These are phyloP conservation scores for Acrocephalus arundinaceus DNA, from an alignment of 2,113 vertebrate species.

Conservation along the genomic window DNA sequence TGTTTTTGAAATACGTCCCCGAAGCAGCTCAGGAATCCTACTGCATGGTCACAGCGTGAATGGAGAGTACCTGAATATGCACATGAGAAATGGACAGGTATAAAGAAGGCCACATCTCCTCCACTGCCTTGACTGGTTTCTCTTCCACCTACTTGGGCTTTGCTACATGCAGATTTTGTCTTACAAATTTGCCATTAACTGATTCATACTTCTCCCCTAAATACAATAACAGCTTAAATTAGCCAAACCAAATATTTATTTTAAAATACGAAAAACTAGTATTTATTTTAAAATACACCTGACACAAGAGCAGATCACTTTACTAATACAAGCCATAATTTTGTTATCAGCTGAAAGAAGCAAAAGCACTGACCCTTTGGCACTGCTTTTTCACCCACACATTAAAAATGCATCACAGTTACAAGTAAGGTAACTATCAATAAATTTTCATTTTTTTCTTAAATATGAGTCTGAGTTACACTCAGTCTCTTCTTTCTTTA, in stretches of 20 bases:
- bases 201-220: neutral
- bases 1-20: conserved; percentile 89
- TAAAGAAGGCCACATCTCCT: neutral
- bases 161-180: neutral
- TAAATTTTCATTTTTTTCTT: neutral
- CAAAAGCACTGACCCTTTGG: neutral
- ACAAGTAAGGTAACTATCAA: neutral
- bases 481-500: neutral
- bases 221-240: neutral
- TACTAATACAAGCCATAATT: neutral
- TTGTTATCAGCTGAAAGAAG: neutral
- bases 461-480: neutral
- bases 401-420: neutral
- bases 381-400: neutral
- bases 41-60: conserved; percentile 82
- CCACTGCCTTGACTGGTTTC: neutral
- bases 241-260: neutral
- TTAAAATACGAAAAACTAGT: neutral
- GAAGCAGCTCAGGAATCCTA: conserved; percentile 86
- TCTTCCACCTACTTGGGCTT: neutral
- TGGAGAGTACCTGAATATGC: conserved; percentile 84
- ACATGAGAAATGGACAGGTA: conserved; percentile 87
- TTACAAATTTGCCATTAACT: neutral
- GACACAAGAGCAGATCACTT: neutral
- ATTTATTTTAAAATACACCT: neutral